Base-by-base conservation (phyloP, 2,888 invertebrate genomes). In the Melanostoma scalare region DNA sequence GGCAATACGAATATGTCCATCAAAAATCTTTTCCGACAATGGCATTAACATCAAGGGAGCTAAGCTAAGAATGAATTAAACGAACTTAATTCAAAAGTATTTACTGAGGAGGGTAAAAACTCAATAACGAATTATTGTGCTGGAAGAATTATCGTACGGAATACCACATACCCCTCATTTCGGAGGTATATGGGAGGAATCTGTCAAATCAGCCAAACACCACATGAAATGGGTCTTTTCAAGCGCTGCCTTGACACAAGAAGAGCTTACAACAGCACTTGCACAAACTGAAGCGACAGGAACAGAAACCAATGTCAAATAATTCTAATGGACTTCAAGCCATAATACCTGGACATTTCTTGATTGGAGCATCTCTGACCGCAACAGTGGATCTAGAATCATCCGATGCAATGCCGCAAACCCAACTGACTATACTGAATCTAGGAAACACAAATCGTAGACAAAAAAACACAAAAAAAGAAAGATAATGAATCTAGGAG, bases 401-500 rank as follows among this genome's bases (percentile, higher is more conserved):
- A 20, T 6, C 38, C 20, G 10, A 48, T 3, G 56, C 38, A 56
- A 10, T 10, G 0, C 4, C n/a, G 3, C 36, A 42, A 2, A 52
- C 65, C 4, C 52, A 53, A 30, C 10, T 53, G 8, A 33, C 40
- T 33, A 31, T 33, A 65, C 53, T 33, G 53, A 65, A 65, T 9
- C 52, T 65, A 40, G 50, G 50, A 38, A 63, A 38, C 30, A 31
- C 3, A 31, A 50, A 50, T 8, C 8, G 3, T 3, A 10, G 6
- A 1, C 3, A 8, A 50, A 52, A 20, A 20, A 31, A 52, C 33
- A n/a, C n/a, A n/a, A n/a, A n/a, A n/a, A n/a, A n/a, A n/a, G n/a
- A n/a, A n/a, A n/a, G n/a, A 31, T 33, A 65, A 42, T 33, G 53
- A 65, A 65, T 9, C 52, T 65, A 40, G 50, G n/a, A n/a, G n/a